A percentile compares a stretch with the other conserved stretches of the same genome.
phyloP scores from a whole-genome alignment of 1,140 invertebrate species.

The Holotrichia oblita region DNA sequence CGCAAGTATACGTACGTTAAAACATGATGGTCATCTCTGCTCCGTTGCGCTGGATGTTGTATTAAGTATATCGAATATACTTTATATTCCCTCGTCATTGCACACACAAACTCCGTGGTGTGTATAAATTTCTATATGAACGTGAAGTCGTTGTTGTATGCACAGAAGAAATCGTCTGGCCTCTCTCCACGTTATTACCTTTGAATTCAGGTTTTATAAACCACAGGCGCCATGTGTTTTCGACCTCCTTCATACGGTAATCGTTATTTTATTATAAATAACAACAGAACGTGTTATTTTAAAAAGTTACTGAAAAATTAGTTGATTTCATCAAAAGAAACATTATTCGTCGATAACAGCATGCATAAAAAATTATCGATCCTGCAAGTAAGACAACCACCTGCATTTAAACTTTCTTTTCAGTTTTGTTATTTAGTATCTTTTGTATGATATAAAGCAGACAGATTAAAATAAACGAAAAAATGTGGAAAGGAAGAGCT shows the following conservation, averaged over 20 bases:
- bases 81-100: constrained; percentile 1
- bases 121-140: background rate
- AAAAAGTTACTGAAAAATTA: too few species aligned
- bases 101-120: background rate
- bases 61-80: constrained; percentile 1
- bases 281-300: too few species aligned
- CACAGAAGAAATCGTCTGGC: background rate
- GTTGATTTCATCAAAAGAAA: too few species aligned
- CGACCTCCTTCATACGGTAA: background rate
- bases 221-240: background rate
- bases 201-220: constrained; percentile 1
- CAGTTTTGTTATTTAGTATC: too few species aligned
- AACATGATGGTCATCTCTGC: background rate
- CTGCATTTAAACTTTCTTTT: too few species aligned
- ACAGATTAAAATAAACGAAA: too few species aligned
- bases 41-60: background rate
- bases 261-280: too few species aligned
- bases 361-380: too few species aligned
- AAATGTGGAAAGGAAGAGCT: too few species aligned
- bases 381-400: too few species aligned
- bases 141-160: background rate
- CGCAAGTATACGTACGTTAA: background rate
- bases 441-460: too few species aligned
- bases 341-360: too few species aligned
- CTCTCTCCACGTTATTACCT: background rate